Evolutionary conservation across 2,113 vertebrate species (phyloP).

Genomic region (Salminus brasiliensis): DNA sequence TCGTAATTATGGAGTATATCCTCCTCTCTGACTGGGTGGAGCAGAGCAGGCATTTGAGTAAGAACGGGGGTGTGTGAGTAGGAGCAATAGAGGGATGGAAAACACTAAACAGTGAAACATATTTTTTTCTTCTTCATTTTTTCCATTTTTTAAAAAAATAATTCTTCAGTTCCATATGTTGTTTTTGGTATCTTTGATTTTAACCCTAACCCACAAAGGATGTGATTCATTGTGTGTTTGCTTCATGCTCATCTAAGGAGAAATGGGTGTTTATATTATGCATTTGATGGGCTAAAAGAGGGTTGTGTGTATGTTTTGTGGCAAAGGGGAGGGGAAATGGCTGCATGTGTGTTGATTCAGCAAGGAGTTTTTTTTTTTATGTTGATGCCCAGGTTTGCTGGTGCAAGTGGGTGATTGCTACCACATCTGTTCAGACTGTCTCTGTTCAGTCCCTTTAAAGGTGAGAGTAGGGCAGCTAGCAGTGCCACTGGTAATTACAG

Average conservation of each 20-base stretch:
- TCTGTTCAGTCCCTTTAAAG: background rate
- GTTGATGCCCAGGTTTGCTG: background rate
- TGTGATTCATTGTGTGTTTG: slow-evolving; percentile 6
- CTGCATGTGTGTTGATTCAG: slow-evolving; percentile 43
- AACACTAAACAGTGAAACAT: slow-evolving; percentile 20
- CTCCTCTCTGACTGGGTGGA: slow-evolving; percentile 54
- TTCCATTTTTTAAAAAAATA: background rate
- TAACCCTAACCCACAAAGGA: background rate
- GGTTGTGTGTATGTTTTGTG: slow-evolving; percentile 9
- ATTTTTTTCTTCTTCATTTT: background rate
- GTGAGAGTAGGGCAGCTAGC: slow-evolving; percentile 34
- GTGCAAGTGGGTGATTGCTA: background rate
- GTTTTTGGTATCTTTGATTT: background rate
- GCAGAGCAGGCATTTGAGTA: slow-evolving; percentile 33
- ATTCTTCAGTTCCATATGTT: background rate
- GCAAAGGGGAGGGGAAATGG: slow-evolving; percentile 1
- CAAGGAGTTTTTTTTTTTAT: slow-evolving; percentile 32
- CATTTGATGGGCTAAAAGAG: background rate
- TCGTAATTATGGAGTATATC: slow-evolving; percentile 63
- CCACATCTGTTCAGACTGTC: background rate
- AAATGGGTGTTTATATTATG: slow-evolving; percentile 41
- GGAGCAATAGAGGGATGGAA: slow-evolving; percentile 6
- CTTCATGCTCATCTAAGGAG: slow-evolving; percentile 17
- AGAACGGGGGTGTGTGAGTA: slow-evolving; percentile 31
- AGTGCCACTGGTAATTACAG: slow-evolving; percentile 67